Evolutionary conservation across 1,140 invertebrate species (phyloP).

Genomic region (Cydia splendana): DNA sequence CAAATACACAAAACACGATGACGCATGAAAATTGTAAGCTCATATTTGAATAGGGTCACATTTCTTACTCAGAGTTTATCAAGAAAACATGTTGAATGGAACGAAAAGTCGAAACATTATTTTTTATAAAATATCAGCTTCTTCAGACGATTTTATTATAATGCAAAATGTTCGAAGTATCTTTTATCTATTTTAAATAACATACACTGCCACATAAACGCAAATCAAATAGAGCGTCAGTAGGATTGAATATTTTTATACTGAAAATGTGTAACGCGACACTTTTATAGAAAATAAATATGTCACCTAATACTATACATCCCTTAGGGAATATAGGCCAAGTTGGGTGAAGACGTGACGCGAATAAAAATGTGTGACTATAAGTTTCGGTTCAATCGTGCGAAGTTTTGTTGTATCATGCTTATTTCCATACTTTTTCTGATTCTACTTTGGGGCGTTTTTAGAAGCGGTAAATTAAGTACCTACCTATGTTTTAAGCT

Average conservation of each 20-base stretch:
- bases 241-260: not conserved
- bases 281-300: slow-evolving; percentile 6
- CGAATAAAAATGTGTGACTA: not conserved
- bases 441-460: not conserved
- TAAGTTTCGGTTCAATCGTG: not conserved
- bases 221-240: not conserved
- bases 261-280: not conserved
- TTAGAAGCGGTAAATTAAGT: not conserved
- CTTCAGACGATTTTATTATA: too few relatives aligned
- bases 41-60: too few relatives aligned
- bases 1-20: too few relatives aligned
- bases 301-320: not conserved
- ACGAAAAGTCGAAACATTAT: too few relatives aligned
- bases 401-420: not conserved
- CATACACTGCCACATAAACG: not conserved
- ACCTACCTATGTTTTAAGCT: too few relatives aligned
- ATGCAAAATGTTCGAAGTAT: too few relatives aligned
- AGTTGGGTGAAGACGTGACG: not conserved
- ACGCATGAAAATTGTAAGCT: too few relatives aligned
- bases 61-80: too few relatives aligned
- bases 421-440: not conserved
- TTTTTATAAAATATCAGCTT: too few relatives aligned
- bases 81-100: too few relatives aligned
- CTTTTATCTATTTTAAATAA: too few relatives aligned
- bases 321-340: not conserved